A percentile compares a stretch with the other conserved stretches of the same genome.
Evolutionary conservation across 2,113 vertebrate genomes (phyloP).

Genomic region (Aleadryas rufinucha): DNA sequence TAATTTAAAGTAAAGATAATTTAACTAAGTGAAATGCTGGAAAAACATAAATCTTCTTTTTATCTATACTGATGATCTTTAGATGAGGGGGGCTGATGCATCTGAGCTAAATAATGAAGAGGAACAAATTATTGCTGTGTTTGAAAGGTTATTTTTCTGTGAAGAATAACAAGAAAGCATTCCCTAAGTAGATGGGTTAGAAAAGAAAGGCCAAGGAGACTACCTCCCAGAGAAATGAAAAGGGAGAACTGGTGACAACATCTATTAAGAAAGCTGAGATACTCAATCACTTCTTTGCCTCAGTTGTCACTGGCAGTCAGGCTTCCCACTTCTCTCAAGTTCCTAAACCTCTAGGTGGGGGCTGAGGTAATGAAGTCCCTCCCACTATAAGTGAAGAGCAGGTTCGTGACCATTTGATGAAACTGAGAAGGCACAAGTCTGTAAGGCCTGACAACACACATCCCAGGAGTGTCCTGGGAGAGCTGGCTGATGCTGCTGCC

Average conservation of each 20-base stretch:
- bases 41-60: not conserved
- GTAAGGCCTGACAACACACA: not conserved
- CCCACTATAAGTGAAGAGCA: not conserved
- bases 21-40: not conserved
- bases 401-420: fast-evolving
- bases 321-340: not conserved
- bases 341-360: not conserved
- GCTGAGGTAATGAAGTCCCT: not conserved
- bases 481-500: not conserved
- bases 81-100: not conserved
- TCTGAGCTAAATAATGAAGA: not conserved
- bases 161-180: not conserved
- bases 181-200: not conserved
- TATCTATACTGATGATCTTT: not conserved
- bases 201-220: not conserved
- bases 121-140: not conserved
- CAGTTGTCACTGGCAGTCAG: not conserved
- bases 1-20: not conserved
- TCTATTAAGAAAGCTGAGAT: not conserved
- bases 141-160: not conserved
- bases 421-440: not conserved
- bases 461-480: not conserved
- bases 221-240: not conserved
- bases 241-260: not conserved
- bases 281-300: not conserved